These are phyloP conservation scores for Pyrgus malvae DNA, from an alignment of 2,888 invertebrate species.

Conservation along the genomic window DNA sequence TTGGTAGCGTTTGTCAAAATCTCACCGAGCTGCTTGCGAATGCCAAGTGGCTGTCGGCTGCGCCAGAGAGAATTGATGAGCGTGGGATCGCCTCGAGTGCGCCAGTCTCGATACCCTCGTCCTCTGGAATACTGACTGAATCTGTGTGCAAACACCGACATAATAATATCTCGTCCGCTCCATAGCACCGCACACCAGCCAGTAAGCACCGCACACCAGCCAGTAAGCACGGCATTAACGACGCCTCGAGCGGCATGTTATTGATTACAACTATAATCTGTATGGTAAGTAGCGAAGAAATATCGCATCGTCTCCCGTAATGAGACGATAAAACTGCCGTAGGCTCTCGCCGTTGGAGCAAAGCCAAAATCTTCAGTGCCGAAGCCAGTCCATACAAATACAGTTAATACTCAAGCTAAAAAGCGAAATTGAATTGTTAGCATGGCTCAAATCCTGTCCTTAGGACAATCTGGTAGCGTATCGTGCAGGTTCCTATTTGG, in stretches of 20 bases:
- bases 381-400: conserved; percentile 68
- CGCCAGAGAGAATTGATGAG: conserved; percentile 88
- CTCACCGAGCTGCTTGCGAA: conserved; percentile 84
- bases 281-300: conserved; percentile 57
- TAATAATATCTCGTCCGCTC: conserved; percentile 32
- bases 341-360: conserved; percentile 63
- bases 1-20: conserved; percentile 18
- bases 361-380: conserved; percentile 68
- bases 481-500: conserved; percentile 60
- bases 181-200: background rate
- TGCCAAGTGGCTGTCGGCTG: conserved; percentile 87
- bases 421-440: conserved; percentile 81
- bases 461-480: conserved; percentile 64
- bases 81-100: conserved; percentile 86
- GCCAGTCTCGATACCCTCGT: conserved; percentile 86
- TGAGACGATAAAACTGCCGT: conserved; percentile 63
- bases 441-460: conserved; percentile 58
- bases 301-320: conserved; percentile 59
- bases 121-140: conserved; percentile 83
- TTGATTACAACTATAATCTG: conserved; percentile 50
- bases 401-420: conserved; percentile 69
- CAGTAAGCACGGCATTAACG: conserved; percentile 24
- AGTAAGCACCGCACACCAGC: conserved; percentile 4
- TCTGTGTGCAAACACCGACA: conserved; percentile 65
- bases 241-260: conserved; percentile 29